These are phyloP conservation scores for Hormiphora californensis DNA, from an alignment of 37 sponge, comb jelly and placozoan genomes.

Conservation along the genomic window DNA sequence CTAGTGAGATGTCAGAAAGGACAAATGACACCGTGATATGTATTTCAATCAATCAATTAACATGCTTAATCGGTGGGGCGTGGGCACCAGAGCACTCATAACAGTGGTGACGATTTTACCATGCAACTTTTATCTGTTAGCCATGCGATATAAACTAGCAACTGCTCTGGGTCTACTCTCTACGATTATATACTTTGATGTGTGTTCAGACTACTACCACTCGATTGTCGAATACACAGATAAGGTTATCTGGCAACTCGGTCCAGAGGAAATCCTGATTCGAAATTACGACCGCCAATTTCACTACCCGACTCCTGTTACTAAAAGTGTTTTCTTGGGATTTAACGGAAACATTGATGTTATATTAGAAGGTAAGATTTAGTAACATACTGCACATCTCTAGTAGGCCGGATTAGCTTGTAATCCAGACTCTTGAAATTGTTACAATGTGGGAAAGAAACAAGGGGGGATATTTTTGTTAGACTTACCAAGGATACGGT, in stretches of 20 bases:
- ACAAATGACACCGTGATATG: too few species aligned
- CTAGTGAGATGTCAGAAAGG: too few species aligned
- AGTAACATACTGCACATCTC: not conserved
- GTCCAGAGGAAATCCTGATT: not conserved
- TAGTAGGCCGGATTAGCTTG: too few species aligned
- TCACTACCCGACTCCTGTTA: not conserved
- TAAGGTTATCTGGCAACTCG: not conserved
- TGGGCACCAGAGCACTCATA: too few species aligned
- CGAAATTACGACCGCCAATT: not conserved
- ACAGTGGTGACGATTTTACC: too few species aligned
- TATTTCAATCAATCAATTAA: too few species aligned
- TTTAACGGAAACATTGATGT: slow-evolving; percentile 16
- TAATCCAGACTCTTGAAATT: too few species aligned
- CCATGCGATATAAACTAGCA: not conserved
- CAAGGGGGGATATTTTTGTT: too few species aligned
- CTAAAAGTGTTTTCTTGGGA: not conserved
- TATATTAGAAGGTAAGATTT: not conserved
- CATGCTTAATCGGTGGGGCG: too few species aligned
- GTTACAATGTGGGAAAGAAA: too few species aligned
- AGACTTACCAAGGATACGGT: too few species aligned
- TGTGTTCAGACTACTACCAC: not conserved
- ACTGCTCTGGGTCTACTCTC: not conserved
- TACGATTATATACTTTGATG: slow-evolving; percentile 1
- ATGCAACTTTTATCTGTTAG: too few species aligned
- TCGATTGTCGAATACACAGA: not conserved